These are phyloP conservation scores for Proterorhinus semilunaris DNA, from an alignment of 2,113 vertebrate species.

Conservation along the genomic window DNA sequence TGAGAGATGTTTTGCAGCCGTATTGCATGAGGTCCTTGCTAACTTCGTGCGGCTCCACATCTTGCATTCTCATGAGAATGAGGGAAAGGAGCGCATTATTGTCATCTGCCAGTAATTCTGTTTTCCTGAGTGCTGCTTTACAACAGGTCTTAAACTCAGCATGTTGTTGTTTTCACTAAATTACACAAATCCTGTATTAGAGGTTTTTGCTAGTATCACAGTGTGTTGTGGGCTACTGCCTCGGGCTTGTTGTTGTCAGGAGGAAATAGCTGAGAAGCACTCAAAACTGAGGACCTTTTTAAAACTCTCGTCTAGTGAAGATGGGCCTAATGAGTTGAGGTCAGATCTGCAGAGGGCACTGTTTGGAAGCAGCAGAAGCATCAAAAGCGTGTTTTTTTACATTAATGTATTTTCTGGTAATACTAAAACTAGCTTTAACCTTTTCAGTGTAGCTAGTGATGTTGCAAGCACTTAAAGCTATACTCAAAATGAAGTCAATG, in stretches of 20 bases:
- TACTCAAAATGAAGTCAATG: too few species aligned
- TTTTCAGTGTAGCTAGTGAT: background rate
- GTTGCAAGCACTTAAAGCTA: background rate
- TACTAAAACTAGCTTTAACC: too few species aligned
- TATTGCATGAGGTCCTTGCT: background rate
- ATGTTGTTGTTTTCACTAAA: slow-evolving; percentile 40
- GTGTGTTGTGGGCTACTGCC: slow-evolving; percentile 16
- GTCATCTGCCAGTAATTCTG: slow-evolving; percentile 57
- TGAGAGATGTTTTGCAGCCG: too few species aligned
- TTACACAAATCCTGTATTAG: slow-evolving; percentile 45
- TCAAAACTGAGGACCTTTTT: background rate
- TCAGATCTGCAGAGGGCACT: slow-evolving; percentile 2
- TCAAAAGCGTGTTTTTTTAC: background rate
- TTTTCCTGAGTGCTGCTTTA: slow-evolving; percentile 48
- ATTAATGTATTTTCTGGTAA: background rate
- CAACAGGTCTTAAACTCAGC: slow-evolving; percentile 34
- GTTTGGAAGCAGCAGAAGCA: slow-evolving; percentile 11
- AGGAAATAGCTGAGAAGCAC: slow-evolving; percentile 7
- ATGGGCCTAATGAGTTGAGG: background rate
- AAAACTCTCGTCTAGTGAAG: slow-evolving; percentile 18
- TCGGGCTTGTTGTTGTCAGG: slow-evolving; percentile 7
- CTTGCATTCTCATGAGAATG: slow-evolving; percentile 13
- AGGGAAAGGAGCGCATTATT: slow-evolving; percentile 27
- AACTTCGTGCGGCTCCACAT: slow-evolving; percentile 1
- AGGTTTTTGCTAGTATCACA: slow-evolving; percentile 20